Base-by-base conservation (phyloP, 2,888 invertebrate species). In the Drosophila quinaria region DNA sequence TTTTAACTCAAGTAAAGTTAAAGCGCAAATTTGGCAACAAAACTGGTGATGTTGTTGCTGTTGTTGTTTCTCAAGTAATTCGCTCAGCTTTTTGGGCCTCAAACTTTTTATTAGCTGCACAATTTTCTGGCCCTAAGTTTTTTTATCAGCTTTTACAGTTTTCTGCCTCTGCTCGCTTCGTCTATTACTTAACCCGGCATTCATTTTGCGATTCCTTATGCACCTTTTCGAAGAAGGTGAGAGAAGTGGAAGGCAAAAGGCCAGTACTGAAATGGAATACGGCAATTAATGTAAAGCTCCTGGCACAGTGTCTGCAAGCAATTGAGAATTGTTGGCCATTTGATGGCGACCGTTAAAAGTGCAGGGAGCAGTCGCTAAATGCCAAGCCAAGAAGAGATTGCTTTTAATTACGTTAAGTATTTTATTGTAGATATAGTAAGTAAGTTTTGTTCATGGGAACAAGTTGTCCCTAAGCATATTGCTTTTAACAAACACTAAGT, bases 211-310 rank as follows among this genome's bases (percentile, higher is more conserved):
- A 64, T 50, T 39, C 33, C 46, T 31, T 44, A 1, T 22, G 55
- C 49, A 33, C 41, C 59, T 51, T 52, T 65, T 29, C 58, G 31
- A 29, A 5, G 10, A 15, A 31, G 37, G 47, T 29, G 4, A 8
- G 19, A 13, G 39, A 84, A 79, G 61, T 62, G 63, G 44, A 35
- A 19, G 74, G 67, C 60, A 74, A 78, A 65, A 60, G 67, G 71
- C 51, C 67, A 71, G 58, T 60, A 47, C 66, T 62, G 54, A 84
- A 79, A 68, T 78, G 73, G 71, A 80, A 78, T 66, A 70, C 67
- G 78, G 86, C 86, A 78, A 82, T 82, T 85, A 82, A 85, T 85
- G 86, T 62, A 75, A 78, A 82, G 83, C 86, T 70, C 35, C 46
- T 82, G 83, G 85, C 80, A 72, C 60, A 66, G 63, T 68, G 74